Base-by-base conservation (phyloP, 2,888 invertebrate species). In the Monochamus alternatus region DNA sequence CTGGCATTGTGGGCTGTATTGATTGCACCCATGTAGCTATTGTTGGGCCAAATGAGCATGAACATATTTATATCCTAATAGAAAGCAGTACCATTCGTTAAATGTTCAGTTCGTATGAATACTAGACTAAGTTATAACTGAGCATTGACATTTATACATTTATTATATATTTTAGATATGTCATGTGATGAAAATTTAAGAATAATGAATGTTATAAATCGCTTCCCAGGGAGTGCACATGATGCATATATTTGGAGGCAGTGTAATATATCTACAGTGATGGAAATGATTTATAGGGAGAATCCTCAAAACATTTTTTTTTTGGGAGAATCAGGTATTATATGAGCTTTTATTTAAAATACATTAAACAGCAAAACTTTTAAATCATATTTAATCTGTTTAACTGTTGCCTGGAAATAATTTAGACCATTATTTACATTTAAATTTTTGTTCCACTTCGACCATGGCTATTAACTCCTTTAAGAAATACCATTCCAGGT, bases 51-150 rank as follows among this genome's bases (percentile, higher is more conserved):
- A 22, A 59, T 8, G 55, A 58, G 7, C 38, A 76, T 51, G 52
- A 66, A 47, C 52, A 52, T 32, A 66, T 66, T 10, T 66, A 31
- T 66, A 68, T 78, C n/a, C n/a, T 2, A 78, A 76, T 55, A n/a
- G 78, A 52, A 78, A 78, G 63, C 60, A 65, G 30, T 78, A 74
- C 30, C 78, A 78, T 64, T 78, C 75, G 22, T n/a, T 78, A 14
- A 78, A 78, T 74, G 74, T 74, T 32, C 78, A 75, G 31, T 64
- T 78, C 71, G 75, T 75, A 74, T 67, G 14, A n/a, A 62, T 55
- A 22, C 22, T 22, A 22, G 22, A 22, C 22, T 22, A 22, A 22
- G 22, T 22, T 22, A 22, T 22, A 22, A 22, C 22, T 22, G 22
- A 22, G 22, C 22, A 22, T 22, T 22, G 22, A 22, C 22, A 22